Percentiles rank a stretch among this genome's conserved stretches.
phyloP scores from a whole-genome alignment of 2,888 invertebrate genomes.

The Strigamia maritima region DNA sequence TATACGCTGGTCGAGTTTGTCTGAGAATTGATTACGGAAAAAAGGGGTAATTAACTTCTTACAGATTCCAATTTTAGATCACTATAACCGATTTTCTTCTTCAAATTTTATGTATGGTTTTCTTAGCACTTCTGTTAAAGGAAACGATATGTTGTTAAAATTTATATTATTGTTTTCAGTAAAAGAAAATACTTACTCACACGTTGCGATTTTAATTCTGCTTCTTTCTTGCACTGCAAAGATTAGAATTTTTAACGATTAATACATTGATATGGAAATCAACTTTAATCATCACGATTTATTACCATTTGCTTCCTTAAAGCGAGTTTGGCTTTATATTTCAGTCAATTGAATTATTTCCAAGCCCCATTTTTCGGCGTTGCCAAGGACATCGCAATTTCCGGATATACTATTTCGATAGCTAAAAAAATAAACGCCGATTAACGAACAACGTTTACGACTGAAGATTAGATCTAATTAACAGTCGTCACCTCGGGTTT shows the following conservation, averaged over 20 bases:
- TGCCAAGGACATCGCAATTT: not conserved
- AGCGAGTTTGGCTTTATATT: not conserved
- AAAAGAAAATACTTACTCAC: not conserved
- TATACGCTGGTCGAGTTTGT: not conserved
- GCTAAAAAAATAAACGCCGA: not conserved
- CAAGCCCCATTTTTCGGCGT: conserved; percentile 6
- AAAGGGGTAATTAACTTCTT: not conserved
- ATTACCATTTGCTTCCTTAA: not conserved
- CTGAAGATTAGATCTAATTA: too few relatives aligned
- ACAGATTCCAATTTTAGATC: not conserved
- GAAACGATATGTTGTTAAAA: too few relatives aligned
- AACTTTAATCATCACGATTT: not conserved
- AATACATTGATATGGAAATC: not conserved
- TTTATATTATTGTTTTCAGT: too few relatives aligned
- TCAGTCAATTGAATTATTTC: not conserved
- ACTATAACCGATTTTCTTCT: not conserved
- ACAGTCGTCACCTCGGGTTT: not conserved
- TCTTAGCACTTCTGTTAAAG: not conserved
- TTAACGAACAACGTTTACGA: too few relatives aligned
- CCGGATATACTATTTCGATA: not conserved
- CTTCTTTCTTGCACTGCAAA: not conserved
- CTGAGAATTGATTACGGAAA: not conserved
- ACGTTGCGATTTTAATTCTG: not conserved
- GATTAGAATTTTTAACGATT: not conserved
- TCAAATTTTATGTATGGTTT: not conserved